Evolutionary conservation across 2,888 invertebrate species (phyloP).

Genomic region (Caradrina clavipalpis): DNA sequence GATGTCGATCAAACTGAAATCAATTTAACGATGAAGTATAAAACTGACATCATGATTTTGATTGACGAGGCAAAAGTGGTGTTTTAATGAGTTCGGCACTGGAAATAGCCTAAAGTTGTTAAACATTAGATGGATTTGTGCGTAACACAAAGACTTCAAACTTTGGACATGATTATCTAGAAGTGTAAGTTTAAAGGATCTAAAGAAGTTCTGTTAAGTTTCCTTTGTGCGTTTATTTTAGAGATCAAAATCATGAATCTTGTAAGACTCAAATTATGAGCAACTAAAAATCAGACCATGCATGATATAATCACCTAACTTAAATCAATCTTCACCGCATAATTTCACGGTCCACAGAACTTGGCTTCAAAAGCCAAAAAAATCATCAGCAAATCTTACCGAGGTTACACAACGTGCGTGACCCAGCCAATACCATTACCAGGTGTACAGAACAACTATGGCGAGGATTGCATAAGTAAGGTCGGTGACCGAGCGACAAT

Average conservation of each 20-base stretch:
- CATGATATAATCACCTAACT: conserved; percentile 8
- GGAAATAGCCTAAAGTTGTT: conserved; percentile 32
- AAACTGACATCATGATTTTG: conserved; percentile 47
- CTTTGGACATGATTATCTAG: conserved; percentile 17
- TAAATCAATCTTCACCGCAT: conserved; percentile 37
- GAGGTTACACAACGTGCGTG: conserved; percentile 70
- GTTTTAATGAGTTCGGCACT: conserved; percentile 51
- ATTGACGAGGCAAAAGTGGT: conserved; percentile 52
- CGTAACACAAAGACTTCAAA: conserved; percentile 27
- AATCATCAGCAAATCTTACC: conserved; percentile 30
- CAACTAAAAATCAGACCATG: conserved; percentile 2
- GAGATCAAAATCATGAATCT: neutral
- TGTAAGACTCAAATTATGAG: neutral
- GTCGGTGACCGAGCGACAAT: conserved; percentile 82
- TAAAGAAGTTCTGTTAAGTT: neutral
- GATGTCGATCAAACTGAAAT: conserved; percentile 56
- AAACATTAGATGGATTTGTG: conserved; percentile 28
- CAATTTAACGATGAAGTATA: conserved; percentile 50
- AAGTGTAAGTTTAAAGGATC: conserved; percentile 1
- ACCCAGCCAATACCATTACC: conserved; percentile 71
- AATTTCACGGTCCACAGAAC: conserved; percentile 43
- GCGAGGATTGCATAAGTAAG: conserved; percentile 77
- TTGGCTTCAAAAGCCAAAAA: conserved; percentile 34
- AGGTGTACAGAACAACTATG: conserved; percentile 80
- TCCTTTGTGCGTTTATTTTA: conserved; percentile 1